These are phyloP conservation scores for Leiothrix lutea DNA, from an alignment of 2,113 vertebrate species.

Conservation along the genomic window DNA sequence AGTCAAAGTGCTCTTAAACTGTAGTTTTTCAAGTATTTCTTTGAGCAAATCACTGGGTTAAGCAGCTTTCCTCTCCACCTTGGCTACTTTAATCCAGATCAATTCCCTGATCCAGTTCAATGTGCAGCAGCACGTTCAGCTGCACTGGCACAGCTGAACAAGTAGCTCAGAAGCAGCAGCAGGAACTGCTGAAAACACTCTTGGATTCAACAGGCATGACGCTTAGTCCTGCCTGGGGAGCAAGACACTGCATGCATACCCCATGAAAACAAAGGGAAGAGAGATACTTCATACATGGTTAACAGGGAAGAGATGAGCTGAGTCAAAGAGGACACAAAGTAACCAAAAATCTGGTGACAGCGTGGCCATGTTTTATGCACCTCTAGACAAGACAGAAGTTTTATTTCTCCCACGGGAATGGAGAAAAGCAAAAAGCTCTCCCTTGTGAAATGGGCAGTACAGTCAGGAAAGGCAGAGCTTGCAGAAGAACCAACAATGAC, in stretches of 20 bases:
- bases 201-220: neutral
- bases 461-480: neutral
- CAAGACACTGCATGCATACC: neutral
- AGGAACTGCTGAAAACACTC: neutral
- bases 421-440: neutral
- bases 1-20: constrained; percentile 30
- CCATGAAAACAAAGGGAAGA: neutral
- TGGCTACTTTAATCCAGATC: constrained; percentile 43
- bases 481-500: neutral
- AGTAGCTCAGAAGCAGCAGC: constrained; percentile 7
- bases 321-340: neutral
- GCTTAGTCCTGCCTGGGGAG: neutral
- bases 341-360: neutral
- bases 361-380: neutral
- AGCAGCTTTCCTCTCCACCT: constrained; percentile 41
- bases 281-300: neutral
- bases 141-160: neutral
- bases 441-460: neutral
- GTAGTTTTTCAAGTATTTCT: constrained; percentile 33
- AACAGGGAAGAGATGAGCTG: neutral
- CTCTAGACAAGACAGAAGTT: neutral
- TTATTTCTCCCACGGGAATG: neutral
- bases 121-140: neutral
- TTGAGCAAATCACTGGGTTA: neutral
- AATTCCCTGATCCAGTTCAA: constrained; percentile 31